Base-by-base conservation (phyloP, 2,888 invertebrate genomes). In the Cenopis cana region DNA sequence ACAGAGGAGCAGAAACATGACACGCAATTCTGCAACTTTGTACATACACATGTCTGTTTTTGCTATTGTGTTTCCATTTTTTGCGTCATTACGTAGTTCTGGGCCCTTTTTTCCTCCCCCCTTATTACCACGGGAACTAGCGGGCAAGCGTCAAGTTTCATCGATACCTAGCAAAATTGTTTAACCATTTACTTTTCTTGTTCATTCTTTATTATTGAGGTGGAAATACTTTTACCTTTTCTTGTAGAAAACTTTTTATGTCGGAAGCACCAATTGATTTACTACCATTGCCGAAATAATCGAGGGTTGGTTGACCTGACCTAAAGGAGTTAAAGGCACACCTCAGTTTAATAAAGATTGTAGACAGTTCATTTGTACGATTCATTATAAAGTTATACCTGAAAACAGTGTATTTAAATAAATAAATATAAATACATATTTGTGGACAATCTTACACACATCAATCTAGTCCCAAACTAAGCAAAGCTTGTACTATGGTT, bases 31-130 rank as follows among this genome's bases (percentile, higher is more conserved):
- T 41, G 41, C 41, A 65, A 41, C 38, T 38, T n/a, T 14, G 24
- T n/a, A 24, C 11, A 1, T 20, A 38, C 14, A 29, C 12, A 52
- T 62, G 62, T 36, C 12, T 14, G 36, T 62, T 62, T 62, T 62
- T 62, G 62, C 20, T 5, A 36, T 62, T 36, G 8, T 14, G 46
- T 20, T 50, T 14, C 8, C 1, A 18, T 49, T 69, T 69, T 70
- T 70, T 64, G 49, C 52, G 33, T 65, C 69, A 65, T 70, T 70
- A 70, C 29, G 33, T 11, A 33, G 38, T 12, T n/a, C 29, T 14
- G 18, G 24, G 38, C 41, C 59, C 14, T 64, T 57, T 64, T 41
- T 59, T 6, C 57, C 17, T 33, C 33, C 41, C 41, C 62, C 33
- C 29, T 56, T 38, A 49, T 62, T 55, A 29, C 56, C 24, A 50